phyloP scores from a whole-genome alignment of 1,140 invertebrate species.

The Sycobia sp. region DNA sequence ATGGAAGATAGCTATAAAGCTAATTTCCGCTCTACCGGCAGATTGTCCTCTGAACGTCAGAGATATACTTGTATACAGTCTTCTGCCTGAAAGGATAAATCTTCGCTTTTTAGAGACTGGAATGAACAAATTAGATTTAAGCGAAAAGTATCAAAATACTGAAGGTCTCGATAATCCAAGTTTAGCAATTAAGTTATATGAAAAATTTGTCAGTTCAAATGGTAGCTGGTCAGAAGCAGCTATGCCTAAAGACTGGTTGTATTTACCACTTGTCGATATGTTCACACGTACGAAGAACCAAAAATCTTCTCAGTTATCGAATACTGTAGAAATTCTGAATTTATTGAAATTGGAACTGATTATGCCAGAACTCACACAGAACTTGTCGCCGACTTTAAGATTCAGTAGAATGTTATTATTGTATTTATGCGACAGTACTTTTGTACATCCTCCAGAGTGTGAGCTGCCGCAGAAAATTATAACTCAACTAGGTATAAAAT shows the following conservation, averaged over 20 bases:
- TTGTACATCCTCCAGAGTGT: slow-evolving; percentile 13
- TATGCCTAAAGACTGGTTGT: slow-evolving; percentile 73
- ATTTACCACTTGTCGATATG: slow-evolving; percentile 67
- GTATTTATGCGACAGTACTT: slow-evolving; percentile 50
- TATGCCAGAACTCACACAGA: slow-evolving; percentile 47
- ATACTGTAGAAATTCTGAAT: slow-evolving; percentile 40
- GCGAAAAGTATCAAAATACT: neutral
- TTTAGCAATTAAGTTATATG: slow-evolving; percentile 40
- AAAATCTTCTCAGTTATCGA: slow-evolving; percentile 10
- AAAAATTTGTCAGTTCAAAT: slow-evolving; percentile 41
- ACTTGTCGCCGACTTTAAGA: slow-evolving; percentile 47
- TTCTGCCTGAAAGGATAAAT: slow-evolving; percentile 26
- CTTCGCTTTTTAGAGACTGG: slow-evolving; percentile 24
- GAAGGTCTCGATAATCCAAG: neutral
- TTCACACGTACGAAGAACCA: slow-evolving; percentile 59
- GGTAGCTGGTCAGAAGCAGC: slow-evolving; percentile 52
- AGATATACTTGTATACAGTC: slow-evolving; percentile 38
- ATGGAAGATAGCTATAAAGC: slow-evolving; percentile 53
- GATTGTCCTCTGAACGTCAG: slow-evolving; percentile 40
- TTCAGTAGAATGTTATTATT: slow-evolving; percentile 53
- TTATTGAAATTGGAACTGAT: slow-evolving; percentile 48
- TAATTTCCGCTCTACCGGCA: slow-evolving; percentile 51
- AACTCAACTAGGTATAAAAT: slow-evolving; percentile 3
- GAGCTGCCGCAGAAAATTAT: slow-evolving; percentile 20
- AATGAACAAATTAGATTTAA: slow-evolving; percentile 10